These are phyloP conservation scores for Bettongia penicillata DNA, from an alignment of 2,113 vertebrate species.

Conservation along the genomic window DNA sequence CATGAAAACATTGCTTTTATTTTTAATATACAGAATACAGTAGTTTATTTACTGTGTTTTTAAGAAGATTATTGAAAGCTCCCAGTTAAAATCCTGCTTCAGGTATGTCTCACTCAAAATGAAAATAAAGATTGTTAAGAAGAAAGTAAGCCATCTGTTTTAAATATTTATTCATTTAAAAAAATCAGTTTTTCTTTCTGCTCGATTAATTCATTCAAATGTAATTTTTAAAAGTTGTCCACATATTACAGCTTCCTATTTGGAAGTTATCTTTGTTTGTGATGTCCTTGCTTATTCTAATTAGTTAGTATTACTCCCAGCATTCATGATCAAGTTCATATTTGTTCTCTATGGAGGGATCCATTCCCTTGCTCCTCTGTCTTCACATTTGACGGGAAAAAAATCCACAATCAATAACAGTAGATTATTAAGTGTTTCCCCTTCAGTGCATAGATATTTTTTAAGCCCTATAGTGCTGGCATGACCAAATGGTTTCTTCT, in stretches of 20 bases:
- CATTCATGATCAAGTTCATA: neutral
- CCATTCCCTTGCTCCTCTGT: neutral
- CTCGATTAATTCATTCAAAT: conserved; percentile 47
- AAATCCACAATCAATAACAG: neutral
- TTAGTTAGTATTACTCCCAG: conserved; percentile 25
- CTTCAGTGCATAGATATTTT: conserved; percentile 12
- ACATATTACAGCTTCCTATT: conserved; percentile 33
- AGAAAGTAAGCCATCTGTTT: neutral
- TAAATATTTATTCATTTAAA: neutral
- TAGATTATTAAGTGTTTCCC: neutral
- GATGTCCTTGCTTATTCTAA: conserved; percentile 44
- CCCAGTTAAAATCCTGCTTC: neutral
- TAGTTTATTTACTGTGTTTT: neutral
- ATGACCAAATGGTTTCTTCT: conserved; percentile 2
- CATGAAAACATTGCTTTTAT: conserved; percentile 16
- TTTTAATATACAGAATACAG: conserved; percentile 41
- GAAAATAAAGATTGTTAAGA: conserved; percentile 16
- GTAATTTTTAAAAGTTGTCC: conserved; percentile 26
- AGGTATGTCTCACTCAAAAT: conserved; percentile 10
- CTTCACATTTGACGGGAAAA: conserved; percentile 7
- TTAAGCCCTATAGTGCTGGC: neutral
- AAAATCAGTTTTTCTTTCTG: neutral
- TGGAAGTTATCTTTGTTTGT: conserved; percentile 20
- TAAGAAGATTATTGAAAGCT: neutral
- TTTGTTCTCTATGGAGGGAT: neutral